These are phyloP conservation scores for Erebia aethiops DNA, from an alignment of 2,888 invertebrate genomes.

Conservation along the genomic window DNA sequence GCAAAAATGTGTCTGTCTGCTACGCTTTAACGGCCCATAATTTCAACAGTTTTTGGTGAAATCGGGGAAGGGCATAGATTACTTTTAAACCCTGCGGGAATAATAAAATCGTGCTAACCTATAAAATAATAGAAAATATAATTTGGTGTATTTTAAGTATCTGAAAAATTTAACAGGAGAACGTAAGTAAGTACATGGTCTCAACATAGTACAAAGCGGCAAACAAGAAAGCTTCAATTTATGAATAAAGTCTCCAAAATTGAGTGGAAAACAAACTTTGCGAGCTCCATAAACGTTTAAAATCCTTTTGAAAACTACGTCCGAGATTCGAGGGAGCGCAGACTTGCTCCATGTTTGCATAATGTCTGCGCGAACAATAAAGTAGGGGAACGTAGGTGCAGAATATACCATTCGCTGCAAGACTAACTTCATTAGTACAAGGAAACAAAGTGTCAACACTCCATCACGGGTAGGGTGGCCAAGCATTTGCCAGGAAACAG, in stretches of 20 bases:
- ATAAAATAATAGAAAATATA: too few species aligned
- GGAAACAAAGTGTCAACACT: slow-evolving; percentile 37
- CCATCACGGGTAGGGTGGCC: slow-evolving; percentile 18
- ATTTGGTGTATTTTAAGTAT: neutral
- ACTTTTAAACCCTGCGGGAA: too few species aligned
- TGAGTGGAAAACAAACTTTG: slow-evolving; percentile 22
- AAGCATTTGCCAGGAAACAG: neutral
- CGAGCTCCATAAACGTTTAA: slow-evolving; percentile 17
- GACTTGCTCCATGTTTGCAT: slow-evolving; percentile 18
- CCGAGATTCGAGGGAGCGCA: slow-evolving; percentile 1
- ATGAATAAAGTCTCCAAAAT: slow-evolving; percentile 23
- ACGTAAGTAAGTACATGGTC: neutral
- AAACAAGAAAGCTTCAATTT: neutral
- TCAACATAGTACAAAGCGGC: neutral
- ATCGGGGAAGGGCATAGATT: too few species aligned
- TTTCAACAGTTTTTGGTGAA: too few species aligned
- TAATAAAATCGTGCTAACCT: too few species aligned
- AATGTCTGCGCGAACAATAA: slow-evolving; percentile 13
- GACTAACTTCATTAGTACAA: slow-evolving; percentile 40
- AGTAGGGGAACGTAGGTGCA: neutral
- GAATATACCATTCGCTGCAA: slow-evolving; percentile 16
- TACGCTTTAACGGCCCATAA: too few species aligned
- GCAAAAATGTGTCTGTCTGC: too few species aligned
- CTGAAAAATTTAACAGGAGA: neutral
- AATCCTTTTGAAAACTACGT: slow-evolving; percentile 21